These are phyloP conservation scores for Etheostoma perlongum DNA, from an alignment of 2,797 vertebrate genomes.

Conservation along the genomic window DNA sequence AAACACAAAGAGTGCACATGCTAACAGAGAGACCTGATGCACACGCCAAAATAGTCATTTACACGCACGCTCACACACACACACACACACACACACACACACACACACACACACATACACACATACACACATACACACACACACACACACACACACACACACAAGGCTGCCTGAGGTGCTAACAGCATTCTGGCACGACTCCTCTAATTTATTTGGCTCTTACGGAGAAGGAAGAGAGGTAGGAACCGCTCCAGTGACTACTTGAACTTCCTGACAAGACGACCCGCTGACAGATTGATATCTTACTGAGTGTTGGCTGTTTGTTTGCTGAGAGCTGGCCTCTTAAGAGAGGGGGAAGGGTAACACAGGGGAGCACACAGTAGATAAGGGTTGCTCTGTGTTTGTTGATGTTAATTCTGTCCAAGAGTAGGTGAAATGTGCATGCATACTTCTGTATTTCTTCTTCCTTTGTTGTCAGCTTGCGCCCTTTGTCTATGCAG, in stretches of 20 bases:
- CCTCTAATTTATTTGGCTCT: constrained; percentile 77
- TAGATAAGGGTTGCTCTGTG: constrained; percentile 62
- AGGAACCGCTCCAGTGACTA: constrained; percentile 79
- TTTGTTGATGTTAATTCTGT: constrained; percentile 44
- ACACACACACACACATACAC: too few species aligned
- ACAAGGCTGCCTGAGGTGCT: constrained; percentile 49
- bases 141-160: background rate
- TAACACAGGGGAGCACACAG: constrained; percentile 32
- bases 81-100: background rate
- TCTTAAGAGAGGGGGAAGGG: constrained; percentile 48
- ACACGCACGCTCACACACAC: constrained; percentile 16
- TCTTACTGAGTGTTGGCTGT: constrained; percentile 83
- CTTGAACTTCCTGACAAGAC: constrained; percentile 89
- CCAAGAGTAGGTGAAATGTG: constrained; percentile 48
- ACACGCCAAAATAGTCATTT: constrained; percentile 40
- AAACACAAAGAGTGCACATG: constrained; percentile 48
- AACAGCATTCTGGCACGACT: constrained; percentile 68
- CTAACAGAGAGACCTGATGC: constrained; percentile 24
- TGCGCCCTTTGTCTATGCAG: constrained; percentile 19
- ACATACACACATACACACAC: constrained; percentile 7
- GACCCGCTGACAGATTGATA: constrained; percentile 87
- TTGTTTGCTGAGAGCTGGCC: constrained; percentile 83
- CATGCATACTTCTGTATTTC: constrained; percentile 39
- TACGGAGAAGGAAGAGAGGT: constrained; percentile 82
- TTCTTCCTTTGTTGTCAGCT: constrained; percentile 47